Conservation (phyloP, 2,888 invertebrate species). For the Vannuccia rotundouncinata region DNA sequence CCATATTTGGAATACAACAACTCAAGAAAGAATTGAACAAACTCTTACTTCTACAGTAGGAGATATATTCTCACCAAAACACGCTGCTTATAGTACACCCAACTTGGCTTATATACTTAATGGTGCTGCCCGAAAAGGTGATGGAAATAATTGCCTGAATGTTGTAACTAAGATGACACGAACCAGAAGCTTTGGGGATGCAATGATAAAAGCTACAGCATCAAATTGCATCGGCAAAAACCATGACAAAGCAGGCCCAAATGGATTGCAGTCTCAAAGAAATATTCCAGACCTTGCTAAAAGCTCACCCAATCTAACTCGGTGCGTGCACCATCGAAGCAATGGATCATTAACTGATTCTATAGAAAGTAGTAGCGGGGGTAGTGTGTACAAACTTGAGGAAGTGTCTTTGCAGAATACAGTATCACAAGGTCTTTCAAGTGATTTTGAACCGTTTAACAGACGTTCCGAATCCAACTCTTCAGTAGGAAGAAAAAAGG, state of each 20-base stretch:
- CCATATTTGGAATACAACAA: background rate
- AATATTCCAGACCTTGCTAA: background rate
- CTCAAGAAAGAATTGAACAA: background rate
- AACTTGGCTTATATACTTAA: background rate
- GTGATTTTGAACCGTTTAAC: background rate
- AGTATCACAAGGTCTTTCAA: background rate
- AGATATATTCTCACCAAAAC: conserved; percentile 9
- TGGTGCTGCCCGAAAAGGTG: background rate
- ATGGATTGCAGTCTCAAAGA: background rate
- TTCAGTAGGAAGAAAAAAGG: background rate
- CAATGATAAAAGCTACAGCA: background rate
- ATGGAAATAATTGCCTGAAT: background rate
- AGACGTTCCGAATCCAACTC: background rate
- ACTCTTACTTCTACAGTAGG: background rate
- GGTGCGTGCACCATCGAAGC: background rate
- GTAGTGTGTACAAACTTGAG: background rate
- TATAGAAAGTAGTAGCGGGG: background rate
- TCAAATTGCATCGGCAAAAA: background rate
- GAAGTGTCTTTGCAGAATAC: background rate
- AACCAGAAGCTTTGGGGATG: background rate
- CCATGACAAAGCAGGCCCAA: background rate
- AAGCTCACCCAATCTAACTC: background rate
- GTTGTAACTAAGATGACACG: background rate
- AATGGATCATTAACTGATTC: background rate
- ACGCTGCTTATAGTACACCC: conserved; percentile 17